A percentile compares a stretch with the other conserved stretches of the same genome.
phyloP scores from a whole-genome alignment of 64 coral and sea anemone species.

The Hydrozoanthus tunicans region DNA sequence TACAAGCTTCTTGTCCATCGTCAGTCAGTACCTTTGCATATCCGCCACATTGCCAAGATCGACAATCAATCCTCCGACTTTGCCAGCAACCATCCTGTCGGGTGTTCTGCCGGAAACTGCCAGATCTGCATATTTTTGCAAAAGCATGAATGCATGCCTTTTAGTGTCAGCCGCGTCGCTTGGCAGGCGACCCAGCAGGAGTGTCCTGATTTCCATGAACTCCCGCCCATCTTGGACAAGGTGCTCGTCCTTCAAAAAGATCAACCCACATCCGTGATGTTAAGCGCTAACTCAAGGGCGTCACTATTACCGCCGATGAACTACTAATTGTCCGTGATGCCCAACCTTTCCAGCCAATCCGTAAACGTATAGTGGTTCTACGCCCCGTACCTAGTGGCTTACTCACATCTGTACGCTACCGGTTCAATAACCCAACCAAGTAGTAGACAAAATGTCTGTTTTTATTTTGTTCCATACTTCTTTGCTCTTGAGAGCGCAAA shows the following conservation, averaged over 20 bases:
- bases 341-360: conserved; percentile 2
- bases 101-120: neutral
- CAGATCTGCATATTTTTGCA: neutral
- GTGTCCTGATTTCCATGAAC: neutral
- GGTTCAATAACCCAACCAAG: neutral
- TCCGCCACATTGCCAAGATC: neutral
- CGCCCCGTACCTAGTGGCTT: conserved; percentile 8
- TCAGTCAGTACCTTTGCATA: conserved; percentile 21
- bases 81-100: neutral
- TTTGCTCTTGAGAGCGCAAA: conserved; percentile 44
- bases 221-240: conserved; percentile 3
- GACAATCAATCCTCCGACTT: neutral
- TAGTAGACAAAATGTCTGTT: neutral
- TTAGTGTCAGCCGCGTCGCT: neutral
- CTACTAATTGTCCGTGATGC: conserved; percentile 16
- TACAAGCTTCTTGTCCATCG: neutral
- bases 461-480: conserved; percentile 7
- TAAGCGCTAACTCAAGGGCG: conserved; percentile 15
- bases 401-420: neutral
- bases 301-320: neutral
- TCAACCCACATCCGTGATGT: neutral
- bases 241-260: neutral
- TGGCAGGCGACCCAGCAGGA: neutral
- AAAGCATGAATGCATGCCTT: neutral
- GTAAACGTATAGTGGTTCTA: neutral